Percentiles rank a stretch among this genome's conserved stretches.
Conservation (phyloP, 30 jellyfish, hydroid and myxozoan species). For the Nemopilema nomurai region DNA sequence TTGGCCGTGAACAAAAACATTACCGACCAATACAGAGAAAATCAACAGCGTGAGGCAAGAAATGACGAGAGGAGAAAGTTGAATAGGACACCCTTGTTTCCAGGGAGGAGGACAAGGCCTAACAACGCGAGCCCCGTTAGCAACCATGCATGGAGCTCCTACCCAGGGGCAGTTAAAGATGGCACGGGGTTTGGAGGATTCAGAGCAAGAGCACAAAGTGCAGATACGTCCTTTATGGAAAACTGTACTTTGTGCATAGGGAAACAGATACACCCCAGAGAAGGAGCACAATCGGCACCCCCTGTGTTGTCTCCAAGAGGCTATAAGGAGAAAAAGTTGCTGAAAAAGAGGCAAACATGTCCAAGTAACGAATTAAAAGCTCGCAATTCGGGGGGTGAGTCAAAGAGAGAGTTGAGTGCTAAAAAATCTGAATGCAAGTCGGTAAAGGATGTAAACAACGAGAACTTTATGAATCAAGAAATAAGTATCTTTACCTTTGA, state of each 20-base stretch:
- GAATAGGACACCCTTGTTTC: neutral
- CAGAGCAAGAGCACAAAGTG: neutral
- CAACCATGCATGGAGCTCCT: neutral
- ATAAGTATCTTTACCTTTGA: neutral
- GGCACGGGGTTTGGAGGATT: neutral
- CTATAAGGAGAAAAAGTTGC: neutral
- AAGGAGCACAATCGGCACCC: neutral
- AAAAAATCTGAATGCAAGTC: neutral
- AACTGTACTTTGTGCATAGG: neutral
- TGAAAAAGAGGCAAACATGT: neutral
- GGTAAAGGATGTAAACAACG: neutral
- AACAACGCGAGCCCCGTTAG: neutral
- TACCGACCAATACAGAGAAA: neutral
- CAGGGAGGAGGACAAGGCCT: neutral
- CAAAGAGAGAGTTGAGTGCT: neutral
- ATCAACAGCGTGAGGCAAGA: neutral
- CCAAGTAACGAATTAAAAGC: neutral
- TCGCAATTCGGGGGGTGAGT: neutral
- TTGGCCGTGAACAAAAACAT: conserved; percentile 1
- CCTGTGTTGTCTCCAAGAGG: neutral
- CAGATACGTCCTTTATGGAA: neutral
- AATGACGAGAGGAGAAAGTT: neutral
- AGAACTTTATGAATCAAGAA: neutral
- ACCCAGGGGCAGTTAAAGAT: neutral
- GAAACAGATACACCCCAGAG: neutral